Percentiles rank a stretch among this genome's conserved stretches.
These are phyloP conservation scores for Meganola albula DNA, from an alignment of 2,888 invertebrate species.

Conservation along the genomic window DNA sequence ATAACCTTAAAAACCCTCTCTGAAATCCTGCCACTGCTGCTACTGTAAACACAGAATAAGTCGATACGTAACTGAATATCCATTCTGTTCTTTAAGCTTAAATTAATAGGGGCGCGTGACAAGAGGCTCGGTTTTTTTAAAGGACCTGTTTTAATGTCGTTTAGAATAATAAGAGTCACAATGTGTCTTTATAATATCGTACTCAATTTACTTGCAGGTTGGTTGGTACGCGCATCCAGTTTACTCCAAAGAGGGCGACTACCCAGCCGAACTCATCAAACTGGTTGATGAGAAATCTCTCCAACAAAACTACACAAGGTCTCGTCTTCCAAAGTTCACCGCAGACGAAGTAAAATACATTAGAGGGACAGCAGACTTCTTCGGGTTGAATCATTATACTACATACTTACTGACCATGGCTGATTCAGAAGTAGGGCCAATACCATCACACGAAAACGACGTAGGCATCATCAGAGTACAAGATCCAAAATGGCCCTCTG, in stretches of 20 bases:
- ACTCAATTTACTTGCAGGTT: conserved; percentile 39
- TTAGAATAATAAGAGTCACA: no score
- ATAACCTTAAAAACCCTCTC: no score
- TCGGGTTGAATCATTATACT: conserved; percentile 72
- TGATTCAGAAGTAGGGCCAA: conserved; percentile 54
- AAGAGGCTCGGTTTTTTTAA: no score
- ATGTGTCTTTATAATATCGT: not conserved
- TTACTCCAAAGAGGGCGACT: conserved; percentile 74
- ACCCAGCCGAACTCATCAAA: conserved; percentile 73
- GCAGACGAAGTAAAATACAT: conserved; percentile 66
- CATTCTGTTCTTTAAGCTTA: no score
- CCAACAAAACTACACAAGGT: conserved; percentile 72
- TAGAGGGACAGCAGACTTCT: conserved; percentile 68
- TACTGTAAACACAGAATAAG: no score
- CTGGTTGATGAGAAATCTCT: conserved; percentile 73
- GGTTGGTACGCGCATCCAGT: conserved; percentile 78
- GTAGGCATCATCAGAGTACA: conserved; percentile 75
- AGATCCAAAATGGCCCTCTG: conserved; percentile 79
- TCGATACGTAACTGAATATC: no score
- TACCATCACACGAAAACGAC: conserved; percentile 80
- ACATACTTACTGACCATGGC: conserved; percentile 67
- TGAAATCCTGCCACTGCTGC: no score
- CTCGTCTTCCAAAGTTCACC: conserved; percentile 76
- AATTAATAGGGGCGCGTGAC: no score
- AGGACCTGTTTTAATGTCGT: no score